A percentile compares a stretch with the other conserved stretches of the same genome.
Evolutionary conservation across 2,797 vertebrate species (phyloP).

Genomic region (Vultur gryphus): DNA sequence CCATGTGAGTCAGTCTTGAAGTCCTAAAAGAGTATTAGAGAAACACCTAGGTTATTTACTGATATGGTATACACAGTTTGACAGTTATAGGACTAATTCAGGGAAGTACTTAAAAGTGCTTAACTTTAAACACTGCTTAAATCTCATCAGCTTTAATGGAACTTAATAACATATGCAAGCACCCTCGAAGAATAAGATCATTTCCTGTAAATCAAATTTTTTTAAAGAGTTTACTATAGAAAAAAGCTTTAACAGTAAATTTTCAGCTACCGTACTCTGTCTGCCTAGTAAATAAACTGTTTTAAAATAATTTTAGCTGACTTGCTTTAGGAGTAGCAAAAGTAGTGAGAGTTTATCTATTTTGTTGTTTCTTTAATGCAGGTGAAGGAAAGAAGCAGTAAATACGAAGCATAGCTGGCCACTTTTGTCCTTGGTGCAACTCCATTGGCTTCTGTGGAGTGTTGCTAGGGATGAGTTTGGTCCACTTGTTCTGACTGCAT

Average conservation of each 20-base stretch:
- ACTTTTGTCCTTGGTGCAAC: background rate
- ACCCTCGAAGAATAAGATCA: background rate
- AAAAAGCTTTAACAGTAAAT: background rate
- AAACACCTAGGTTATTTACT: background rate
- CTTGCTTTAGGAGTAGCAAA: background rate
- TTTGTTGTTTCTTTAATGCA: background rate
- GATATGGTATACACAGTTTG: background rate
- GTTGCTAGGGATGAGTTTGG: background rate
- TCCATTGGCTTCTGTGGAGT: background rate
- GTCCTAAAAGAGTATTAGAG: background rate
- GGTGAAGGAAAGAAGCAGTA: background rate
- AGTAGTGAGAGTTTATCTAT: background rate
- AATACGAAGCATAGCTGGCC: background rate
- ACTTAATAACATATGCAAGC: background rate
- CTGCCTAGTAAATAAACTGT: background rate
- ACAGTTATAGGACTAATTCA: background rate
- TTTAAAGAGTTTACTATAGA: background rate
- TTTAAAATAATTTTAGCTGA: background rate
- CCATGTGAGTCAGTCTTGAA: background rate
- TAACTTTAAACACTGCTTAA: background rate
- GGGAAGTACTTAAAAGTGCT: background rate
- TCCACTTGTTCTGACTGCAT: background rate
- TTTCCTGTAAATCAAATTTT: background rate
- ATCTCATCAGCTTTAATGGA: background rate
- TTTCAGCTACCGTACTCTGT: background rate